Percentiles rank a stretch among this genome's conserved stretches.
These are phyloP conservation scores for Patella vulgata DNA, from an alignment of 1,140 invertebrate genomes.

Conservation along the genomic window DNA sequence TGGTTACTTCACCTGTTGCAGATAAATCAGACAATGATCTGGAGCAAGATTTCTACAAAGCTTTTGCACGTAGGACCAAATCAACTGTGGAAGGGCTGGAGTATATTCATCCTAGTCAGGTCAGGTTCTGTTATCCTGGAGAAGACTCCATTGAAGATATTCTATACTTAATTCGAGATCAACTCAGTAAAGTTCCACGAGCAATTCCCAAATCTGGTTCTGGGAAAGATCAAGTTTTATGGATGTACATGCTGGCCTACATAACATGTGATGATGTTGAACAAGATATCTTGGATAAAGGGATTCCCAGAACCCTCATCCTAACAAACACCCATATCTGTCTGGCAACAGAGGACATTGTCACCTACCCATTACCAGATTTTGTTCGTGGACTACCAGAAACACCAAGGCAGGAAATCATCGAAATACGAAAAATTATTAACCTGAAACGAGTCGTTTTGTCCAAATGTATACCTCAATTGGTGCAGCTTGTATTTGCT, in stretches of 20 bases:
- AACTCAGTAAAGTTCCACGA: conserved; percentile 16
- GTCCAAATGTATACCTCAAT: conserved; percentile 31
- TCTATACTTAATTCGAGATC: conserved; percentile 53
- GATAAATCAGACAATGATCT: conserved; percentile 44
- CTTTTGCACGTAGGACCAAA: conserved; percentile 46
- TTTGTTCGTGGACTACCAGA: conserved; percentile 59
- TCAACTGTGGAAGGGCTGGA: conserved; percentile 52
- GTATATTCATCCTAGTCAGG: conserved; percentile 56
- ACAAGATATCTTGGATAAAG: conserved; percentile 18
- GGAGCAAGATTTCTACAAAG: conserved; percentile 61
- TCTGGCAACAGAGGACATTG: conserved; percentile 56
- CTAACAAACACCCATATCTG: conserved; percentile 56
- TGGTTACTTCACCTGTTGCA: conserved; percentile 45
- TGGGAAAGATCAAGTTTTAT: conserved; percentile 9
- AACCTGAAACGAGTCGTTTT: conserved; percentile 52
- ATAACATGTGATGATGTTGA: conserved; percentile 30
- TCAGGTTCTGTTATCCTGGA: conserved; percentile 60
- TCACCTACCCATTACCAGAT: conserved; percentile 63
- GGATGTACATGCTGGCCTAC: conserved; percentile 54
- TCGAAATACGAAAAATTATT: conserved; percentile 52
- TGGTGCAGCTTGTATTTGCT: conserved; percentile 53
- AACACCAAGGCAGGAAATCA: conserved; percentile 49
- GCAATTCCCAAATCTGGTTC: conserved; percentile 3
- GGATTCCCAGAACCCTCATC: conserved; percentile 49
- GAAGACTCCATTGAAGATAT: conserved; percentile 60